Evolutionary conservation across 2,113 vertebrate species (phyloP), one percentile per base, ranked within the genome.

Genomic region (Amphiprion percula): DNA sequence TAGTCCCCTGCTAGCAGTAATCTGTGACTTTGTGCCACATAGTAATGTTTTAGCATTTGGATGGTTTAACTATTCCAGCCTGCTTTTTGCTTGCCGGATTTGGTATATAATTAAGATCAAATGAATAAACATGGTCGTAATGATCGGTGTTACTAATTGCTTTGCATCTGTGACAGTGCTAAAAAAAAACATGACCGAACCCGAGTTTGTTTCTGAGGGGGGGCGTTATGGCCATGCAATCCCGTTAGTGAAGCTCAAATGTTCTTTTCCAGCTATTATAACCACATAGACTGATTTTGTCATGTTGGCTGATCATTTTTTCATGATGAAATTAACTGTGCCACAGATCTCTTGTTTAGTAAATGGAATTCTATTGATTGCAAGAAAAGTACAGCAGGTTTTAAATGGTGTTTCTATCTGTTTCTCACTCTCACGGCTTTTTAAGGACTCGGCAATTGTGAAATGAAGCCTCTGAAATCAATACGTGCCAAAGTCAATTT

Each of bases 341-440:
- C 79, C 86, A 92, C 89, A 90, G 78, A 89, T 93, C 87, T 83
- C 90, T 89, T 89, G 90, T 91, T 93, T 94, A 90, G 89, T 88
- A 95, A 96, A 96, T 93, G 89, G 91, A 82, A 74, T 93, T 80
- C 80, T 94, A 96, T 96, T 94, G 96, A 97, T 92, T 94, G 91
- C 85, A 85, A 91, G 94, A 85, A 92, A 94, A 66, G 88, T 83
- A 88, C 74, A 87, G 90, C 90, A 87, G 86, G 89, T 94, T 93
- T 84, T 90, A 95, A 90, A 93, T 92, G 89, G 81, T 56, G 90
- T 94, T 86, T 89, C 90, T 88, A 79, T 91, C 90, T 24, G 24
- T 93, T 93, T 92, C 88, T 91, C 87, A 79, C 89, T 87, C 88
- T 92, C 92, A 53, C 89, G 92, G 90, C 93, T 93, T 93, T 92